Base-by-base conservation (phyloP, 1,140 invertebrate genomes). In the Eupristina koningsbergeri region DNA sequence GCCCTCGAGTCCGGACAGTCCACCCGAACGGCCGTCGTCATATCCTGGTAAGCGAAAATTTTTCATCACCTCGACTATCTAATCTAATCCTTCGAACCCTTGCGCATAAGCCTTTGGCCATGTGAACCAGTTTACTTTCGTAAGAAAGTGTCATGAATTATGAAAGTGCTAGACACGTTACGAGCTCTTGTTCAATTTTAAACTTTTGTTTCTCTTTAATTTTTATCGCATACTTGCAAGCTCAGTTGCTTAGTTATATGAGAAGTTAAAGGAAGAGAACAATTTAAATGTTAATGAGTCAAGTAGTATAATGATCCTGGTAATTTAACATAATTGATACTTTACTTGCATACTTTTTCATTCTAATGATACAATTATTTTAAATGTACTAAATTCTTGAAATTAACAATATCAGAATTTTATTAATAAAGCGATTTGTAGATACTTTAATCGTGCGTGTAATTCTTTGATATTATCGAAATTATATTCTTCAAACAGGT, bases 41-140 rank as follows among this genome's bases (percentile, higher is more conserved):
- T 89, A 85, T 86, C 86, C 73, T 77, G 87, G 90, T 90, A 84
- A 89, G 90, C 86, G 45, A 26, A 63, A 41, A 39, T 39, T 82
- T 82, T 74, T 45, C 41, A 71, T 36, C 41, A 41, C 3, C n/a
- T 41, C 67, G 41, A 8, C 36, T 71, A 41, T 31, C n/a, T n/a
- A n/a, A n/a, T n/a, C n/a, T 71, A 71, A 71, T 71, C 41, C 36
- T 29, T 75, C 9, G 26, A 75, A 53, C n/a, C 73, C 41, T 75
- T 50, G 31, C n/a, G n/a, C n/a, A n/a, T 50, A 75, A 34, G 73
- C n/a, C 41, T 41, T n/a, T n/a, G n/a, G 67, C 39, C 36, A 36
- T 71, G 41, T 71, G 41, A 71, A 71, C 67, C 39, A 71, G 67
- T 71, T 71, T 67, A 67, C 31, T 36, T 36, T 36, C 64, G 3